A percentile compares a stretch with the other conserved stretches of the same genome.
Conservation (phyloP, 2,888 invertebrate species). For the Subacronicta megacephala region DNA sequence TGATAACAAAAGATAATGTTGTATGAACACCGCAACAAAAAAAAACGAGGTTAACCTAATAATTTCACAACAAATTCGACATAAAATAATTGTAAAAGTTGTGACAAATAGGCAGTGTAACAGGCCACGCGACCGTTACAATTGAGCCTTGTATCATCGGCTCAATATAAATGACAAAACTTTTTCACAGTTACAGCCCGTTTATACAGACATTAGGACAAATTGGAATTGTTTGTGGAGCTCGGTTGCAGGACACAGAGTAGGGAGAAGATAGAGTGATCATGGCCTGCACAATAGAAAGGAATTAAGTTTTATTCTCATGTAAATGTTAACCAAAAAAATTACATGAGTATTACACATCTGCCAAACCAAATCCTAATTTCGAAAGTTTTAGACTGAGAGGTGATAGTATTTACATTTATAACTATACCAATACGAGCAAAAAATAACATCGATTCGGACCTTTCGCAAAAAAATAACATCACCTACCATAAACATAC, state of each 20-base stretch:
- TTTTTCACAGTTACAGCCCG: slow-evolving; percentile 47
- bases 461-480: slow-evolving; percentile 1
- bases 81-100: slow-evolving; percentile 31
- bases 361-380: no score
- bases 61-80: slow-evolving; percentile 22
- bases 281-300: neutral
- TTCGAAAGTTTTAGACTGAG: no score
- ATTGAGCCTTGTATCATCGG: slow-evolving; percentile 46
- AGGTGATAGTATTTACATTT: no score
- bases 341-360: no score
- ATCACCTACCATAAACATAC: slow-evolving; percentile 10
- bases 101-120: slow-evolving; percentile 32
- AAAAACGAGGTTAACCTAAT: slow-evolving; percentile 11
- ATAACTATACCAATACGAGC: no score
- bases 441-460: neutral
- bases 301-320: no score
- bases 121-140: slow-evolving; percentile 22
- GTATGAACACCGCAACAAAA: neutral
- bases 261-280: slow-evolving; percentile 3
- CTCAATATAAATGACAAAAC: slow-evolving; percentile 52
- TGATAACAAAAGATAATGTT: no score
- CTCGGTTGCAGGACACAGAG: slow-evolving; percentile 8
- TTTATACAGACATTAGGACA: slow-evolving; percentile 57
- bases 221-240: slow-evolving; percentile 59
- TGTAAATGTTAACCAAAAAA: no score